Conservation (phyloP, 1,140 invertebrate species). For the Zelostemma sp. region DNA sequence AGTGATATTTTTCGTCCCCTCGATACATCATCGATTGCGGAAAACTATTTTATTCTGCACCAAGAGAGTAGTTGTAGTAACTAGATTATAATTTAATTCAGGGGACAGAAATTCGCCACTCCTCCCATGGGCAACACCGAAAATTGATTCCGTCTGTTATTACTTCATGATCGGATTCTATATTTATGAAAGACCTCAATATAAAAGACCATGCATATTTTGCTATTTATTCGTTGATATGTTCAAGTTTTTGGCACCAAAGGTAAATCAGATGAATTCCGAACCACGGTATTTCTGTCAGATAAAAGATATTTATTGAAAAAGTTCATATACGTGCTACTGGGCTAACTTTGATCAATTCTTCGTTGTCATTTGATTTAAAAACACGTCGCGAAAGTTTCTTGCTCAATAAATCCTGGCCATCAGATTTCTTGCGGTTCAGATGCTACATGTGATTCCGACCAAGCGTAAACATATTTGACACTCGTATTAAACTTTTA, state of each 20-base stretch:
- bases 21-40: constrained; percentile 35
- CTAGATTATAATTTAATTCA: constrained; percentile 54
- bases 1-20: constrained; percentile 26
- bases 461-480: constrained; percentile 36
- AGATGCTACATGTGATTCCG: constrained; percentile 13
- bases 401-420: constrained; percentile 39
- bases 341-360: constrained; percentile 37
- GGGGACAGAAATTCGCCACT: constrained; percentile 39
- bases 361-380: constrained; percentile 35
- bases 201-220: neutral
- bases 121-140: constrained; percentile 33
- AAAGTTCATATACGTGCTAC: constrained; percentile 28
- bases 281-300: constrained; percentile 6
- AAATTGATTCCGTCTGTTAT: constrained; percentile 43
- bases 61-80: constrained; percentile 47
- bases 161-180: constrained; percentile 20
- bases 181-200: constrained; percentile 4
- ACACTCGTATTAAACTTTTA: constrained; percentile 21
- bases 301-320: constrained; percentile 42
- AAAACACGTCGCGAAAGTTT: constrained; percentile 44
- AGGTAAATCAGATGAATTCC: constrained; percentile 14
- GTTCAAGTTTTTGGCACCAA: constrained; percentile 9
- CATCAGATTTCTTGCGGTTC: constrained; percentile 31
- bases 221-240: neutral
- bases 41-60: constrained; percentile 49